Evolutionary conservation across 2,797 vertebrate species (phyloP), one percentile per base, ranked within the genome.

Genomic region (Tympanoctomys barrerae): DNA sequence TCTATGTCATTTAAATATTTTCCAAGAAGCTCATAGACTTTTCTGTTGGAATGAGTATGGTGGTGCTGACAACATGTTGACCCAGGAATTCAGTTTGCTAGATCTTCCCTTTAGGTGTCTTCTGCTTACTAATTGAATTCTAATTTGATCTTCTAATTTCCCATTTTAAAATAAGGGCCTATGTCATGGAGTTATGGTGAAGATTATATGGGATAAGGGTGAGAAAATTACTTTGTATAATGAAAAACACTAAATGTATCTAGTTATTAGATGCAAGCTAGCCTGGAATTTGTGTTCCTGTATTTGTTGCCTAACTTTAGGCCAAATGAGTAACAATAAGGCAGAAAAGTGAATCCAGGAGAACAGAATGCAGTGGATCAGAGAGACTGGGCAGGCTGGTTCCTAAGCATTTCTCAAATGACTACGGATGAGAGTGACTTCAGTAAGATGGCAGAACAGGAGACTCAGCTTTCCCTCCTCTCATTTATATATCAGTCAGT

Each of bases 1-100:
- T 92, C 86, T 89, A 94, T 97, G 61, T 94, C 57, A 92, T 96
- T 95, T 80, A 91, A 91, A 91, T 66, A 26, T 42, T 91, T 87
- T 92, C 46, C 61, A 92, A 87, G 92, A 95, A 95, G 83, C 64
- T 89, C 75, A 26, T 4, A 83, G 64, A 62, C n/a, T 52, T 28
- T 86, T 94, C 36, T 87, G 7, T 28, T 88, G 75, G 33, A 62
- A 68, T 80, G 46, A 86, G 28, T n/a, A 62, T n/a, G 21, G 39
- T 7, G 14, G n/a, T 89, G 16, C n/a, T 93, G 61, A 90, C 66
- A 93, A 31, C 26, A 10, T 7, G 46, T 42, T 57, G 46, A 90
- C 49, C 75, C 22, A 24, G 8, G 61, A 82, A 39, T n/a, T 62
- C 19, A 26, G 62, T 59, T 57, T 12, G 5, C 61, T 68, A 68